Evolutionary conservation across 2,888 invertebrate genomes (phyloP), one percentile per base, ranked within the genome.

Genomic region (Drosophila limbata): DNA sequence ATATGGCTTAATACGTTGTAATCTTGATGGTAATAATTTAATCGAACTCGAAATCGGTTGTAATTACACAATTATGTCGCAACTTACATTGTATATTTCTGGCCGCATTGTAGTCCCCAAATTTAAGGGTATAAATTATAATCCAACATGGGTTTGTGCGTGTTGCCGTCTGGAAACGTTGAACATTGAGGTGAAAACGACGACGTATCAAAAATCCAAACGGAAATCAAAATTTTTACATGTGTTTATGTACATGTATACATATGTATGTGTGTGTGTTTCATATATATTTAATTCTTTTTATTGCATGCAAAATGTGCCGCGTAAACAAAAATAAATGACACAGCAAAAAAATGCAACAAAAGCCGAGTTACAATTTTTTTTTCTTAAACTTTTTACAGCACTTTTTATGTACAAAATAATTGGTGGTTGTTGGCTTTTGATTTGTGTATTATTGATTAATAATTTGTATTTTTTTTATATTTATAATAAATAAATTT

Each of bases 41-140:
- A 44, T 44, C 44, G 21, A 21, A 48, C 44, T 61, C 44, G 21
- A 15, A 48, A 44, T 61, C 42, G 44, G 28, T 45, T 28, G 28
- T 21, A 55, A 64, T 75, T 75, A 57, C 56, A 50, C 19, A 72
- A 57, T 66, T 40, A 9, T n/a, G 2, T 10, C 3, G n/a, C 1
- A 80, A 91, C 92, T 92, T 88, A 92, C 92, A 92, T 92, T 90
- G 92, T 92, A 92, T 92, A 88, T 89, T 92, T 92, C 90, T 92
- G 92, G 90, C 91, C 91, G 91, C 92, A 92, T 92, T 92, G 91
- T 92, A 92, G 91, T 91, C 91, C 91, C 92, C 92, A 90, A 81
- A 90, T 88, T 91, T 91, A 91, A 91, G 92, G 92, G 91, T 91
- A 89, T 91, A 82, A 91, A 91, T 92, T 92, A 92, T 92, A 92